Conservation (phyloP, 2,113 vertebrate species). For the Cacatua alba region DNA sequence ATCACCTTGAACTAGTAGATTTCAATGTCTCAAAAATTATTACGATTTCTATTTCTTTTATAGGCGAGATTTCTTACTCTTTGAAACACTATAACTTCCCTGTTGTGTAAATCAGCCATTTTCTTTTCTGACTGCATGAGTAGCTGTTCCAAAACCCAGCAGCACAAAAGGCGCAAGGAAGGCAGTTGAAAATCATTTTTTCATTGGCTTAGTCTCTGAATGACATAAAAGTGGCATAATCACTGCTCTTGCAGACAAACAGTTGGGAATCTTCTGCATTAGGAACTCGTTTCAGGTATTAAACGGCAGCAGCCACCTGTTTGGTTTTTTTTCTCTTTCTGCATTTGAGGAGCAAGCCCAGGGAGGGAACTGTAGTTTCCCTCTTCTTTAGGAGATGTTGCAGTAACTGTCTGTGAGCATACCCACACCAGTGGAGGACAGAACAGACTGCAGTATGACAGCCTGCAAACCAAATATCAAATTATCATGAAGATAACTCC, state of each 20-base stretch:
- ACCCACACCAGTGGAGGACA: rapidly evolving
- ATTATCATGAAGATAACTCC: not conserved
- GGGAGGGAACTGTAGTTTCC: not conserved
- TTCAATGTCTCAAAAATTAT: not conserved
- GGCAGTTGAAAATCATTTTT: not conserved
- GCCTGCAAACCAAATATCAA: not conserved
- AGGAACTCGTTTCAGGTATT: not conserved
- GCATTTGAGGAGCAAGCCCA: not conserved
- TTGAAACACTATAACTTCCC: not conserved
- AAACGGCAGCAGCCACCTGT: not conserved
- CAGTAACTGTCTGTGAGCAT: not conserved
- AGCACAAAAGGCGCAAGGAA: not conserved
- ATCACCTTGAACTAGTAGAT: not conserved
- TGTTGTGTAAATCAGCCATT: not conserved
- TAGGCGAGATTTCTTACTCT: not conserved
- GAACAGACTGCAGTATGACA: not conserved
- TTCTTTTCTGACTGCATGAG: not conserved
- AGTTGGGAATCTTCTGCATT: not conserved
- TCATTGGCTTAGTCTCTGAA: not conserved
- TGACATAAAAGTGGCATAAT: not conserved
- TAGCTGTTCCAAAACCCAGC: not conserved
- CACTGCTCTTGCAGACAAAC: not conserved
- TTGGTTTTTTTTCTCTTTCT: rapidly evolving
- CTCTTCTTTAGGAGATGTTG: not conserved
- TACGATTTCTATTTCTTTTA: not conserved